Evolutionary conservation across 2,113 vertebrate genomes (phyloP).

Genomic region (Prionailurus viverrinus): DNA sequence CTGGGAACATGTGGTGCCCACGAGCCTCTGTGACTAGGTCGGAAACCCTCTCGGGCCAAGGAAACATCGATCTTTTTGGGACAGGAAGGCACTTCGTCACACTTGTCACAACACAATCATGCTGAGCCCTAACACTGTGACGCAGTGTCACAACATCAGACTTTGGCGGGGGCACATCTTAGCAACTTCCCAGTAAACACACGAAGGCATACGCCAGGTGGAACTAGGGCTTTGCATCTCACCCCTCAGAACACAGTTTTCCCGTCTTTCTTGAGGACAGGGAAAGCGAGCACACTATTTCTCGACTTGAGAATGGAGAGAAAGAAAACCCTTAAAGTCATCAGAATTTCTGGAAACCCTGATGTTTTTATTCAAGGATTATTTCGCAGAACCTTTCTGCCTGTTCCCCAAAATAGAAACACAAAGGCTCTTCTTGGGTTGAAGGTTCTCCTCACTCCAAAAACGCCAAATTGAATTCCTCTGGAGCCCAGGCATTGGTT

Average conservation of each 20-base stretch:
- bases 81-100: background rate
- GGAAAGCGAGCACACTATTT: background rate
- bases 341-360: background rate
- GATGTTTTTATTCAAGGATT: background rate
- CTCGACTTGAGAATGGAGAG: background rate
- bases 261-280: background rate
- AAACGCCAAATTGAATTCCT: background rate
- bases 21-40: background rate
- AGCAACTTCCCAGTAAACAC: background rate
- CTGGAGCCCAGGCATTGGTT: background rate
- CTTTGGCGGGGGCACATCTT: background rate
- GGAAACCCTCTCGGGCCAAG: background rate
- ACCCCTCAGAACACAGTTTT: background rate
- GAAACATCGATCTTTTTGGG: background rate
- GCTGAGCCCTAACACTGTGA: background rate
- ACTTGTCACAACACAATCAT: background rate
- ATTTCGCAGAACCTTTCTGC: background rate
- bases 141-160: background rate
- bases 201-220: background rate
- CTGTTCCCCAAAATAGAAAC: background rate
- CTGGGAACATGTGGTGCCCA: background rate
- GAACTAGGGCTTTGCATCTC: background rate
- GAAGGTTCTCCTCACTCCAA: background rate
- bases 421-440: background rate
- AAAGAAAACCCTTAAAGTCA: background rate